phyloP scores from a whole-genome alignment of 2,797 vertebrate genomes.

The Bradypodion pumilum region DNA sequence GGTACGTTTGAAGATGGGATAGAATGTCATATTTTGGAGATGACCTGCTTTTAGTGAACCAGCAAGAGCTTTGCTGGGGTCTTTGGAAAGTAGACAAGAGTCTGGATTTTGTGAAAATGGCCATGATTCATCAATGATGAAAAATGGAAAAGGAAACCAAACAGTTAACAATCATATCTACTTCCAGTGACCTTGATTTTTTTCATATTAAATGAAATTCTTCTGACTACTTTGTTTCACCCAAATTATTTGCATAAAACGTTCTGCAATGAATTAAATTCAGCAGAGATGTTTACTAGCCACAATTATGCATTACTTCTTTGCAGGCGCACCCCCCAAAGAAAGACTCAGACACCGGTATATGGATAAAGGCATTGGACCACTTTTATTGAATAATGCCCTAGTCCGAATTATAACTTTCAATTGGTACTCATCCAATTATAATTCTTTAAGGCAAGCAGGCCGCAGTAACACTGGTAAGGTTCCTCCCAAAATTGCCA shows the following conservation, averaged over 20 bases:
- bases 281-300: not conserved
- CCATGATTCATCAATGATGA: not conserved
- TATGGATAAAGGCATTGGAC: too few species aligned
- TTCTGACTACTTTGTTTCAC: not conserved
- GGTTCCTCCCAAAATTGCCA: too few species aligned
- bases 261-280: not conserved
- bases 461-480: too few species aligned
- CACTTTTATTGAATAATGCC: too few species aligned
- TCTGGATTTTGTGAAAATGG: not conserved
- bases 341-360: too few species aligned
- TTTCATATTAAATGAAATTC: not conserved
- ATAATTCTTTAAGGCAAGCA: too few species aligned
- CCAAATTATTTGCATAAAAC: not conserved
- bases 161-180: not conserved
- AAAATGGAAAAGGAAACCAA: not conserved
- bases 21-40: too few species aligned
- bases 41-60: not conserved
- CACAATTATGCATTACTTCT: not conserved
- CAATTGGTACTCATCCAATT: too few species aligned
- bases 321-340: too few species aligned
- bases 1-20: not conserved
- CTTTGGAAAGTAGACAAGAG: too few species aligned
- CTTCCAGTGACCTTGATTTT: not conserved
- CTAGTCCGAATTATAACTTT: too few species aligned
- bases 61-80: not conserved